Base-by-base conservation (phyloP, 2,113 vertebrate species). In the Anseranas semipalmata region DNA sequence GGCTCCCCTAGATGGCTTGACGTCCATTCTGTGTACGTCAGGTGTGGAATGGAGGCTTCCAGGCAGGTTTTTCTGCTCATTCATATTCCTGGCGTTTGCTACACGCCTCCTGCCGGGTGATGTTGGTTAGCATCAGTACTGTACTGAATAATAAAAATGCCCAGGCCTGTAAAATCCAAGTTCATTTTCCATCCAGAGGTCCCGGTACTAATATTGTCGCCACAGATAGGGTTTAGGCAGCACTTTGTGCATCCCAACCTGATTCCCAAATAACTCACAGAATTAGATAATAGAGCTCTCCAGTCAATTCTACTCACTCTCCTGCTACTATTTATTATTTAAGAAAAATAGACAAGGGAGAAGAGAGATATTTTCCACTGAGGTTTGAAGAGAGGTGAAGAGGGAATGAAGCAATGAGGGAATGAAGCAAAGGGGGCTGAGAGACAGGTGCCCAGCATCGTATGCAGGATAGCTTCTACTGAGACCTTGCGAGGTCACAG, bases 261-360 rank as follows among this genome's bases (percentile, higher is more conserved):
- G 55, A 79, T 65, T 93, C 60, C 43, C 73, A 81, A 45, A 63
- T 2, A 27, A 67, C 65, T 91, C 65, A 32, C 41, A 22, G 33
- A 33, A n/a, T 52, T 74, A 95, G 89, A 91, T 95, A 95, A 94
- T 84, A 83, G 73, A 87, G 41, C 60, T 87, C 79, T 92, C 41
- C 43, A 76, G 72, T 70, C 81, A 89, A 71, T 93, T 89, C 82
- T 45, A 35, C 58, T 87, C n/a, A 35, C 58, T 41, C 59, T 71
- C 50, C 43, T 85, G 67, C 78, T 84, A 87, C 78, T 86, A 90
- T 94, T 87, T 95, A 85, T 97, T 96, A 95, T 92, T 95, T 94
- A 96, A 94, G 81, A 81, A 91, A 93, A 86, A 73, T 17, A 90
- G 71, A 59, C 59, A 87, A 85, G 63, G 75, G 87, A 95, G 56